Percentiles rank a stretch among this genome's conserved stretches.
Evolutionary conservation across 2,113 vertebrate species (phyloP).

Genomic region (Emberiza fucata): DNA sequence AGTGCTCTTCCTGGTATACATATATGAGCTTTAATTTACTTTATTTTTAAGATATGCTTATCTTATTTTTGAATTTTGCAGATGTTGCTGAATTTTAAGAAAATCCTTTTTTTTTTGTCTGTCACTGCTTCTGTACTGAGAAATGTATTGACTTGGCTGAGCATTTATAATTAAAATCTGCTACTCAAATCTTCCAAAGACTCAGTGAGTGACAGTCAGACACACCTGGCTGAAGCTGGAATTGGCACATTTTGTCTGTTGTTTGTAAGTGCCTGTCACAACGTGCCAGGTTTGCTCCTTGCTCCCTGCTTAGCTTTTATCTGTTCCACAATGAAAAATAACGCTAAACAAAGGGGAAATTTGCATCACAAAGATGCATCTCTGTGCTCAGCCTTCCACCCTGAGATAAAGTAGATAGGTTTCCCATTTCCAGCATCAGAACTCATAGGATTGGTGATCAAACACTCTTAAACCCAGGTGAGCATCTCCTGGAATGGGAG

Average conservation of each 20-base stretch:
- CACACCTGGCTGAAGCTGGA: neutral
- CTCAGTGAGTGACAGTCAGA: neutral
- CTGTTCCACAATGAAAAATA: neutral
- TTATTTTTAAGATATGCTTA: neutral
- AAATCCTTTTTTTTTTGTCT: neutral
- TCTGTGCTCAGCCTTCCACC: neutral
- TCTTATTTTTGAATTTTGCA: neutral
- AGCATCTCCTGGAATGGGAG: neutral
- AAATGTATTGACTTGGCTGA: neutral
- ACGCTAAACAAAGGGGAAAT: neutral
- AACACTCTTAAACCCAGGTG: neutral
- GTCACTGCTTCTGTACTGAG: neutral
- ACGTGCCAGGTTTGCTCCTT: neutral
- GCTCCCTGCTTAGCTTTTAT: conserved; percentile 4
- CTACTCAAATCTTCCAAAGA: neutral
- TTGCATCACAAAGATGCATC: conserved; percentile 42
- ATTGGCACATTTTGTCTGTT: neutral
- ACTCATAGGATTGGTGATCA: neutral
- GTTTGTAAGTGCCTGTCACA: conserved; percentile 13
- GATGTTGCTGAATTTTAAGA: neutral
- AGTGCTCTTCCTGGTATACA: neutral
- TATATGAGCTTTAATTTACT: neutral
- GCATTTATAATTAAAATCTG: neutral
- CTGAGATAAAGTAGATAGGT: neutral
- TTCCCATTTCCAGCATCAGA: conserved; percentile 29